Evolutionary conservation across 1,140 invertebrate genomes (phyloP).

Genomic region (Aphelinus certus): DNA sequence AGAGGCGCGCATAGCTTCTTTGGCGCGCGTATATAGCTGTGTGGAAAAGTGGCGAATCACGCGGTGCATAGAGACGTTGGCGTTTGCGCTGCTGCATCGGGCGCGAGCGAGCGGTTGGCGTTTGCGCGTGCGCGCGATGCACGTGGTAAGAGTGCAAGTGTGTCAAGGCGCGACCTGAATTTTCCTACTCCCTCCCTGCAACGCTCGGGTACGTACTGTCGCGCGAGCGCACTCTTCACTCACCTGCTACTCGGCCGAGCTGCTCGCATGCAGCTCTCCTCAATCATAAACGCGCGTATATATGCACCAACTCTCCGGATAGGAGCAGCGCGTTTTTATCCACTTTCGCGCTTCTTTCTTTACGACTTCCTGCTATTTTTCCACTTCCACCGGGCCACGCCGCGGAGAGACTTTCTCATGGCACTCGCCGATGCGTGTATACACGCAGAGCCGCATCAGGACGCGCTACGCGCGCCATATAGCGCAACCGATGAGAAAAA

Average conservation of each 20-base stretch:
- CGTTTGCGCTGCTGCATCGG: too few relatives aligned
- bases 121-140: conserved; percentile 58
- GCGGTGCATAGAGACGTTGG: background rate
- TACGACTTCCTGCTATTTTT: conserved; percentile 20
- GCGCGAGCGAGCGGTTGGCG: conserved; percentile 40
- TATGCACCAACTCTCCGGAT: too few relatives aligned
- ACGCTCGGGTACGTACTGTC: too few relatives aligned
- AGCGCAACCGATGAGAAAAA: too few relatives aligned
- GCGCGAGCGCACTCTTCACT: background rate
- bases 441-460: background rate
- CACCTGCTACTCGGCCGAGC: conserved; percentile 5
- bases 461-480: conserved; percentile 38
- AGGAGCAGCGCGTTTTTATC: background rate
- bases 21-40: too few relatives aligned
- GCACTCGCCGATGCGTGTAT: background rate
- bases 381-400: background rate
- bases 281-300: too few relatives aligned
- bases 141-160: conserved; percentile 65
- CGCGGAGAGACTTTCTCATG: too few relatives aligned
- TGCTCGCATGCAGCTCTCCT: background rate
- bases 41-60: conserved; percentile 43
- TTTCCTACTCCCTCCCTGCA: conserved; percentile 61
- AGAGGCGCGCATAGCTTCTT: too few relatives aligned
- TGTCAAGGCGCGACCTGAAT: conserved; percentile 68
- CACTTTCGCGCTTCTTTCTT: conserved; percentile 23